These are phyloP conservation scores for Asteroscopus sphinx DNA, from an alignment of 2,888 invertebrate species.

Conservation along the genomic window DNA sequence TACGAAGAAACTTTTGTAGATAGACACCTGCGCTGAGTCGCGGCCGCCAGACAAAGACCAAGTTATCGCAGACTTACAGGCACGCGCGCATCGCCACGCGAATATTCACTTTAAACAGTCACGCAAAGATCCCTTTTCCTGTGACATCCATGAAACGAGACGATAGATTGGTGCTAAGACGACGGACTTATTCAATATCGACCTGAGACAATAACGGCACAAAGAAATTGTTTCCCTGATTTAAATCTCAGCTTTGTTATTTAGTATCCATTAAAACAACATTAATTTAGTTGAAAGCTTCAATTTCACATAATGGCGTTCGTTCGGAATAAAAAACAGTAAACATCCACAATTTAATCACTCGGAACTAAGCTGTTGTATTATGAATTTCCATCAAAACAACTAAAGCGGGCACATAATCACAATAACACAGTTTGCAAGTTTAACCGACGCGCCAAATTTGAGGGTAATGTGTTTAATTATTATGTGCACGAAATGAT, in stretches of 20 bases:
- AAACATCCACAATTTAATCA: conserved; percentile 48
- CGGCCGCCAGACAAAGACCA: conserved; percentile 85
- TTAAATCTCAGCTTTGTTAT: conserved; percentile 65
- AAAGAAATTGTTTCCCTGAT: conserved; percentile 70
- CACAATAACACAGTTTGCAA: conserved; percentile 71
- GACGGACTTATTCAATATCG: conserved; percentile 79
- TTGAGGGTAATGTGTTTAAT: conserved; percentile 75
- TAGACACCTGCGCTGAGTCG: conserved; percentile 88
- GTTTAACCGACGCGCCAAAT: conserved; percentile 72
- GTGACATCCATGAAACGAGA: conserved; percentile 59
- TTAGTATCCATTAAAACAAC: conserved; percentile 64
- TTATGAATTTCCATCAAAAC: conserved; percentile 59
- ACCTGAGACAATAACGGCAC: conserved; percentile 72
- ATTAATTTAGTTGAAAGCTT: conserved; percentile 65
- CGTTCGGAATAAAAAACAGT: conserved; percentile 40
- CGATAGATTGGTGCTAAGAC: conserved; percentile 75
- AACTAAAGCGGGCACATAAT: conserved; percentile 65
- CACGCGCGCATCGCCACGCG: conserved; percentile 62
- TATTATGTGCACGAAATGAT: conserved; percentile 76
- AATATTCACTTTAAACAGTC: conserved; percentile 71
- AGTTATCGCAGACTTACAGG: conserved; percentile 87
- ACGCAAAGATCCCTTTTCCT: conserved; percentile 67
- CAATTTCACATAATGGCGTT: conserved; percentile 51
- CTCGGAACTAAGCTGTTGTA: conserved; percentile 53
- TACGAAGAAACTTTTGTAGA: conserved; percentile 88